These are phyloP conservation scores for Sebastolobus altivelis DNA, from an alignment of 2,797 vertebrate genomes.

Conservation along the genomic window DNA sequence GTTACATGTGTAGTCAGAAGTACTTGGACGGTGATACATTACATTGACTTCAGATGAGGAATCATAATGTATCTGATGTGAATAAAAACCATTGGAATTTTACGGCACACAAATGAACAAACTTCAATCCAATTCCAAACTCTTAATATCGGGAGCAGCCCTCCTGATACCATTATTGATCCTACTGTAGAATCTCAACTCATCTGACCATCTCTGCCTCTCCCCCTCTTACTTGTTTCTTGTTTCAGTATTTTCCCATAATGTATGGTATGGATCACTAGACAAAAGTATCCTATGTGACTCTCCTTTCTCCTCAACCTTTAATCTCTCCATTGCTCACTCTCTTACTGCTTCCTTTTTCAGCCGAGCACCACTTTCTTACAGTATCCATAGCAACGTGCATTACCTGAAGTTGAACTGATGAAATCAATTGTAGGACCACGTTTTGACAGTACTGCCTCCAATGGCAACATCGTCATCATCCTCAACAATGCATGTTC, in stretches of 20 bases:
- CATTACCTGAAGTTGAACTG: slow-evolving; percentile 13
- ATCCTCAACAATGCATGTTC: background rate
- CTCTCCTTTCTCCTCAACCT: background rate
- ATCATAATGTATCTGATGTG: background rate
- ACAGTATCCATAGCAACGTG: slow-evolving; percentile 46
- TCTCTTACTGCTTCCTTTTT: slow-evolving; percentile 5
- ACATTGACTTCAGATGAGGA: background rate
- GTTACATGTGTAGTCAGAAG: background rate
- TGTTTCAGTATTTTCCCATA: background rate
- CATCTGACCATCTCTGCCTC: background rate
- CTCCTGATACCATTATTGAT: background rate
- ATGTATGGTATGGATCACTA: background rate
- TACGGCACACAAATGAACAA: background rate
- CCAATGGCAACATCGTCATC: background rate
- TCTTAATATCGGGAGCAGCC: background rate
- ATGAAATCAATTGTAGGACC: slow-evolving; percentile 6
- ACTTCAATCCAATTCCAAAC: background rate
- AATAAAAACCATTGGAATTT: background rate
- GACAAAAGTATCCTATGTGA: background rate
- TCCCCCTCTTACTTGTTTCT: background rate
- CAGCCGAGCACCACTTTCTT: slow-evolving; percentile 6
- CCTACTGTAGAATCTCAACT: background rate
- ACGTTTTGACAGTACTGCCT: background rate
- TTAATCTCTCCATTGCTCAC: background rate
- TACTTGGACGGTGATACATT: background rate